Evolutionary conservation across 2,888 invertebrate genomes (phyloP).

Genomic region (Myopa tessellatipennis): DNA sequence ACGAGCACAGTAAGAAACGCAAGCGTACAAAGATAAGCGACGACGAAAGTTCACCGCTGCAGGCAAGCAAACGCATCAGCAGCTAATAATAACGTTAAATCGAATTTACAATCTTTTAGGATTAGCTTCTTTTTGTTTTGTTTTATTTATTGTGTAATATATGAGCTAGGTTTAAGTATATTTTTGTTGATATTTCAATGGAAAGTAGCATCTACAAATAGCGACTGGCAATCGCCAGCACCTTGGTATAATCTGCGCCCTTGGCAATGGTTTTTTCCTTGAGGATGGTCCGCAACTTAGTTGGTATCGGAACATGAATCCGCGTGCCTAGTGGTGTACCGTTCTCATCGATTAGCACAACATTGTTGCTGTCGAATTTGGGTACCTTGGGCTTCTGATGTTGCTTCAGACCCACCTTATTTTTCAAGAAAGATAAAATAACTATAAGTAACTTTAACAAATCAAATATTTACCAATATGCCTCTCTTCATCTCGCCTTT

Average conservation of each 20-base stretch:
- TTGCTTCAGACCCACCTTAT: constrained; percentile 88
- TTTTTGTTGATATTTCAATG: not conserved
- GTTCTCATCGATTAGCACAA: constrained; percentile 94
- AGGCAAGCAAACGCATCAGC: constrained; percentile 52
- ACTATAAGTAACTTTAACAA: no score
- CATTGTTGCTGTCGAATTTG: constrained; percentile 93
- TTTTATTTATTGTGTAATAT: not conserved
- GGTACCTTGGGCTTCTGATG: constrained; percentile 85
- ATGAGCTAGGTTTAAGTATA: not conserved
- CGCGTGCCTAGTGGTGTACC: constrained; percentile 95
- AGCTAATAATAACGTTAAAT: constrained; percentile 42
- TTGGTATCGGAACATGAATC: constrained; percentile 95
- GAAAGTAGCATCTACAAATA: constrained; percentile 52
- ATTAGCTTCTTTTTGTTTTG: not conserved
- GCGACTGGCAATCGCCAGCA: constrained; percentile 87
- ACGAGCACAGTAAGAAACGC: constrained; percentile 65
- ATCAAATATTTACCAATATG: constrained; percentile 76
- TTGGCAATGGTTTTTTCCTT: constrained; percentile 84
- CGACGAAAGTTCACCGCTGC: constrained; percentile 47
- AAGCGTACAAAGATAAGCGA: constrained; percentile 58
- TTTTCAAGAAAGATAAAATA: no score
- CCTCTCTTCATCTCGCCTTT: constrained; percentile 96
- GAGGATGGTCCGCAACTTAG: constrained; percentile 83
- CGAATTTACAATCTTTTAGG: not conserved
- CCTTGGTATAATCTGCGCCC: constrained; percentile 91